Conservation (phyloP, 2,113 vertebrate species). For the Columba janthina region DNA sequence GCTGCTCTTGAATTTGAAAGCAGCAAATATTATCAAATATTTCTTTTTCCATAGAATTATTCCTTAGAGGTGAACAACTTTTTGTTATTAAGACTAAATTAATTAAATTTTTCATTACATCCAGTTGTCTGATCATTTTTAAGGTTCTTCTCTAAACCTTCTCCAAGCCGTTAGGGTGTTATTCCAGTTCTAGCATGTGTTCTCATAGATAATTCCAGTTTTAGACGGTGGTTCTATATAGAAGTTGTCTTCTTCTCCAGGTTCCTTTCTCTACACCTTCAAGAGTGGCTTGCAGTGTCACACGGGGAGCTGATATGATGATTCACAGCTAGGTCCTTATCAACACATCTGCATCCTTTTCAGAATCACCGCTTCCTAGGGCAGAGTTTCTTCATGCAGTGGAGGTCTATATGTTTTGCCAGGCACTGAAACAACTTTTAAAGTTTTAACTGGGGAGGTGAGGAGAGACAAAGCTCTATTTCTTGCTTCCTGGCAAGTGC, state of each 20-base stretch:
- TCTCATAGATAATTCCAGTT: background rate
- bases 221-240: background rate
- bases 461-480: background rate
- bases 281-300: background rate
- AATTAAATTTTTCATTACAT: background rate
- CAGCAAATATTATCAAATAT: background rate
- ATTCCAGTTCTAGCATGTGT: background rate
- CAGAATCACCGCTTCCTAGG: background rate
- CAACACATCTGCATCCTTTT: background rate
- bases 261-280: background rate
- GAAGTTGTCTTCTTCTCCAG: background rate
- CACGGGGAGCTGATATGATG: background rate
- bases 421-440: background rate
- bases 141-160: background rate
- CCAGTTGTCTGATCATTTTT: background rate
- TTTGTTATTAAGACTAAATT: background rate
- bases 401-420: background rate
- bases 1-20: background rate
- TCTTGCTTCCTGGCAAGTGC: background rate
- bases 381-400: background rate
- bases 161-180: background rate
- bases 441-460: background rate
- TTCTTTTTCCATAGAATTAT: background rate
- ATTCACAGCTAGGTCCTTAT: background rate
- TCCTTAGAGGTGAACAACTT: background rate